Evolutionary conservation across 1,140 invertebrate genomes (phyloP).

Genomic region (Leptinotarsa undecemlineata): DNA sequence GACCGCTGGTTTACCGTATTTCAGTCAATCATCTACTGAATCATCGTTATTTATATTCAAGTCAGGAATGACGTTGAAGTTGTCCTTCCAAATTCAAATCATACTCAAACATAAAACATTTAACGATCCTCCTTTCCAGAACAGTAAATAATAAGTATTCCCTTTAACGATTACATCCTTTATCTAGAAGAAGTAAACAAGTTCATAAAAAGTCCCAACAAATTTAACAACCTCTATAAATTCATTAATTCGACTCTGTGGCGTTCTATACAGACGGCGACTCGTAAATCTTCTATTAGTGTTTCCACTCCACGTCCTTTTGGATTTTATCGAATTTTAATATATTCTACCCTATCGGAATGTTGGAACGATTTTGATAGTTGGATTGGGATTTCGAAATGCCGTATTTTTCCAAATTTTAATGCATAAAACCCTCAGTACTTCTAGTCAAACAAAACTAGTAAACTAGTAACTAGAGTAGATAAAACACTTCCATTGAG

Average conservation of each 20-base stretch:
- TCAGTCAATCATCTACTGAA: background rate
- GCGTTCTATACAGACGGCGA: background rate
- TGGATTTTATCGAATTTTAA: background rate
- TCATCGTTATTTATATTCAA: too few species aligned
- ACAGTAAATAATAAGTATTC: conserved; percentile 6
- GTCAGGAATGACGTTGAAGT: too few species aligned
- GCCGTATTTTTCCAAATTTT: too few species aligned
- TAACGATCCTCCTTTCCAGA: background rate
- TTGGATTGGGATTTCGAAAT: too few species aligned
- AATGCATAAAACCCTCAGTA: too few species aligned
- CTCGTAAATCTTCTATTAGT: conserved; percentile 6
- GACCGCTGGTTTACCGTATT: background rate
- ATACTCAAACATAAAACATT: background rate
- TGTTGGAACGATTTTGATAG: too few species aligned
- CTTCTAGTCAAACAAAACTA: too few species aligned
- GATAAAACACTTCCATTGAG: too few species aligned
- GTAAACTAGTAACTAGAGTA: too few species aligned
- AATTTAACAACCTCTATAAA: conserved; percentile 15
- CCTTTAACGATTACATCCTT: conserved; percentile 7
- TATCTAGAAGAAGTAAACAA: conserved; percentile 18
- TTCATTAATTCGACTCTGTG: conserved; percentile 21
- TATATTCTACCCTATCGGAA: background rate
- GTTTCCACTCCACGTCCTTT: background rate
- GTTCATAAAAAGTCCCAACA: conserved; percentile 12
- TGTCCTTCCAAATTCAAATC: background rate